Evolutionary conservation across 2,797 vertebrate species (phyloP).

Genomic region (Siniperca scherzeri): DNA sequence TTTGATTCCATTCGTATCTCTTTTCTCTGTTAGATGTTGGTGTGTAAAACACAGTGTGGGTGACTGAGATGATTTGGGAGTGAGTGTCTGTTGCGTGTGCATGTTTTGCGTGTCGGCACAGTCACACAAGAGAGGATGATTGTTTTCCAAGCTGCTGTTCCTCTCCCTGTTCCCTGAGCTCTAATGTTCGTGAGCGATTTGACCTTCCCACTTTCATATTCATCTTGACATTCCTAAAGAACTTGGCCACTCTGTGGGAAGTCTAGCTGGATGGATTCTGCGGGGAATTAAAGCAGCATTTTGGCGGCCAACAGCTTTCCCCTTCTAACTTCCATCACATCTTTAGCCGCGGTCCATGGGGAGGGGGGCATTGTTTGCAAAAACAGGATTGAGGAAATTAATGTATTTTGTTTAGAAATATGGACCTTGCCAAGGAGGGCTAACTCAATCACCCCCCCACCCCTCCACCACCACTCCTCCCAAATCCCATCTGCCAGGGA

Average conservation of each 20-base stretch:
- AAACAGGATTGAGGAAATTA: constrained; percentile 82
- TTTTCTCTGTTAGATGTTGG: constrained; percentile 78
- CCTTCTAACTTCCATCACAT: constrained; percentile 77
- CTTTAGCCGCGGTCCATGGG: constrained; percentile 75
- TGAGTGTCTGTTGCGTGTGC: constrained; percentile 69
- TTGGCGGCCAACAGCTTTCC: constrained; percentile 77
- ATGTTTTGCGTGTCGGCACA: constrained; percentile 70
- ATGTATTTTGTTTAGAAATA: constrained; percentile 81
- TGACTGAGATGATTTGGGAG: constrained; percentile 59
- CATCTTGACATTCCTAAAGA: constrained; percentile 86
- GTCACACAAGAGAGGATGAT: constrained; percentile 76
- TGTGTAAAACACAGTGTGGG: constrained; percentile 71
- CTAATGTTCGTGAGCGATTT: constrained; percentile 80
- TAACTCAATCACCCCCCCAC: constrained; percentile 52
- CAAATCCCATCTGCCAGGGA: constrained; percentile 77
- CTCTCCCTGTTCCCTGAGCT: constrained; percentile 74
- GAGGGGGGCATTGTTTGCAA: constrained; percentile 81
- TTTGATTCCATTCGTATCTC: constrained; percentile 82
- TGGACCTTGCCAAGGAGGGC: constrained; percentile 80
- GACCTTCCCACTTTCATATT: constrained; percentile 85
- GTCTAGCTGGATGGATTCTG: constrained; percentile 82
- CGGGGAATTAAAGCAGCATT: constrained; percentile 82
- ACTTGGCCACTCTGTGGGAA: constrained; percentile 86
- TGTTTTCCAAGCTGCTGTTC: constrained; percentile 82
- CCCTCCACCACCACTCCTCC: constrained; percentile 16